Percentiles rank a stretch among this genome's conserved stretches.
phyloP scores from a whole-genome alignment of 2,888 invertebrate species.

The Melanotus villosus region DNA sequence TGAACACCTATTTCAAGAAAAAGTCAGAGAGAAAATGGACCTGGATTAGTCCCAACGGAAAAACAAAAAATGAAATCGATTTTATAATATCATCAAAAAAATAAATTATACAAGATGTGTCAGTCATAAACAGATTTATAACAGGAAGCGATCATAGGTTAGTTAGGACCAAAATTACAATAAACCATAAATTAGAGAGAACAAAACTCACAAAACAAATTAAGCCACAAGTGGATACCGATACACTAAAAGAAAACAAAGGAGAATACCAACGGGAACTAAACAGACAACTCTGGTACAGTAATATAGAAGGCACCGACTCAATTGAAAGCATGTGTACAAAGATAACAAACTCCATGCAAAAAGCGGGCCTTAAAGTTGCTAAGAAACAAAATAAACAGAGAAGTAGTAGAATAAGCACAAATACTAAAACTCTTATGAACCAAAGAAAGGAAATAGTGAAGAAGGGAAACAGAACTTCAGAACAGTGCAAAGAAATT shows the following conservation, averaged over 20 bases:
- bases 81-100: background rate
- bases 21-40: background rate
- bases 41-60: background rate
- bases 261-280: background rate
- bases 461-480: slow-evolving; percentile 1
- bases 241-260: background rate
- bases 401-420: no score
- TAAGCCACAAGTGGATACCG: background rate
- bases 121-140: no score
- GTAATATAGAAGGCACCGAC: background rate
- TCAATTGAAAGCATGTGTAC: no score
- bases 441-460: no score
- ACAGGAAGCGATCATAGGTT: no score
- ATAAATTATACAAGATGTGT: no score
- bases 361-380: no score
- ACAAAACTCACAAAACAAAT: background rate
- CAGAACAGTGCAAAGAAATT: background rate
- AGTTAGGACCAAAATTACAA: no score
- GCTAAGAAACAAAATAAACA: slow-evolving; percentile 3
- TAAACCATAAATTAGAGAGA: no score
- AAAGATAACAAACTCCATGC: no score
- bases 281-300: background rate
- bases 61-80: slow-evolving; percentile 1
- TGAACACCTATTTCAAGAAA: background rate
- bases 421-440: no score